phyloP scores from a whole-genome alignment of 2,888 invertebrate genomes.

The Parascotia fuliginaria region DNA sequence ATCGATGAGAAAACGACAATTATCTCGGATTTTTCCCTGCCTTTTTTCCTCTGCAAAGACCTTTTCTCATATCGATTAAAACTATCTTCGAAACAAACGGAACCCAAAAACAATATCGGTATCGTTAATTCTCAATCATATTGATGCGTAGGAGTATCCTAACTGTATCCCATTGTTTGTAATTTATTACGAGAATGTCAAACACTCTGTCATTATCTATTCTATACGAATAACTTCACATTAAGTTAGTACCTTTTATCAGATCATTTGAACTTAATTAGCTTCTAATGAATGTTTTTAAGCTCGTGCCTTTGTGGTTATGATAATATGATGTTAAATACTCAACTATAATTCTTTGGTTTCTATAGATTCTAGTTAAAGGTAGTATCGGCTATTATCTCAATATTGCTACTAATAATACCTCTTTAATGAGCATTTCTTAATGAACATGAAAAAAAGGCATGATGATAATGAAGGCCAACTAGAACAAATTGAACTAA shows the following conservation, averaged over 20 bases:
- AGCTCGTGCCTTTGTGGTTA: constrained; percentile 10
- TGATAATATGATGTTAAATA: constrained; percentile 21
- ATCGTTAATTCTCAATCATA: constrained; percentile 74
- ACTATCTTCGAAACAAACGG: constrained; percentile 9
- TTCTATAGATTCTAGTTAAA: neutral
- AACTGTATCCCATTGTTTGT: constrained; percentile 52
- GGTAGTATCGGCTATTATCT: neutral
- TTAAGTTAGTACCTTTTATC: constrained; percentile 19
- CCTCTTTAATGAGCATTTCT: too few relatives aligned
- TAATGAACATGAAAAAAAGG: too few relatives aligned
- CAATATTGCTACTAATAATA: too few relatives aligned
- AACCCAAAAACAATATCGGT: constrained; percentile 51
- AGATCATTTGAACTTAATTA: constrained; percentile 42
- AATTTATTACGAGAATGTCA: constrained; percentile 58
- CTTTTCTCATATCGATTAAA: too few relatives aligned
- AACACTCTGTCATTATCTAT: constrained; percentile 47
- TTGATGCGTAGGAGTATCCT: constrained; percentile 67
- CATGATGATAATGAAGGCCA: too few relatives aligned
- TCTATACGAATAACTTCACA: constrained; percentile 24
- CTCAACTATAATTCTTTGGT: neutral
- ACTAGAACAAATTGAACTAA: too few relatives aligned
- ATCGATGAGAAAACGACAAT: too few relatives aligned
- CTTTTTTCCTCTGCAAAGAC: too few relatives aligned
- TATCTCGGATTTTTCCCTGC: too few relatives aligned
- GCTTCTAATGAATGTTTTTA: constrained; percentile 29